phyloP scores from a whole-genome alignment of 2,113 vertebrate genomes.

The Upupa epops region DNA sequence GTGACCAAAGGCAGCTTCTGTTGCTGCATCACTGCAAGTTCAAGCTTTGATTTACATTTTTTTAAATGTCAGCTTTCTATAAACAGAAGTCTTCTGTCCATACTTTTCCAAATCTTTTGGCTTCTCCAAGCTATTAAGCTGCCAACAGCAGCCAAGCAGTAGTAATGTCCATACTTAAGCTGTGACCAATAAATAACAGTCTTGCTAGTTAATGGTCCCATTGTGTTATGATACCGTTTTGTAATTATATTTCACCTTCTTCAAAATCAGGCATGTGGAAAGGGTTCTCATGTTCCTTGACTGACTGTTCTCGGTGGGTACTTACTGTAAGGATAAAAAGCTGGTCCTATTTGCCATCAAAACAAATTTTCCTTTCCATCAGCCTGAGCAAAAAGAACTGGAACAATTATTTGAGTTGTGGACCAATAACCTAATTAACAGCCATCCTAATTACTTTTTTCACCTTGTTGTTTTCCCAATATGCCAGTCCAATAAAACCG shows the following conservation, averaged over 20 bases:
- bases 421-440: neutral
- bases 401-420: neutral
- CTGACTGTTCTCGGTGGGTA: neutral
- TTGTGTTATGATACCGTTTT: neutral
- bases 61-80: neutral
- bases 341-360: neutral
- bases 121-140: neutral
- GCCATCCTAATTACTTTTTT: neutral
- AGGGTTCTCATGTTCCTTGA: neutral
- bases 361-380: neutral
- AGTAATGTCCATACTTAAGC: neutral
- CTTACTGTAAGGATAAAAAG: neutral
- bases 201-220: neutral
- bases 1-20: neutral
- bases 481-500: neutral
- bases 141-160: neutral
- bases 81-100: neutral
- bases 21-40: neutral
- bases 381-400: neutral
- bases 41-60: constrained; percentile 32
- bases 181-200: neutral
- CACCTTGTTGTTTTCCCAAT: neutral
- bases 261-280: neutral
- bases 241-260: neutral
- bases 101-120: neutral